These are phyloP conservation scores for Siniperca knerii DNA, from an alignment of 2,113 vertebrate species.

Conservation along the genomic window DNA sequence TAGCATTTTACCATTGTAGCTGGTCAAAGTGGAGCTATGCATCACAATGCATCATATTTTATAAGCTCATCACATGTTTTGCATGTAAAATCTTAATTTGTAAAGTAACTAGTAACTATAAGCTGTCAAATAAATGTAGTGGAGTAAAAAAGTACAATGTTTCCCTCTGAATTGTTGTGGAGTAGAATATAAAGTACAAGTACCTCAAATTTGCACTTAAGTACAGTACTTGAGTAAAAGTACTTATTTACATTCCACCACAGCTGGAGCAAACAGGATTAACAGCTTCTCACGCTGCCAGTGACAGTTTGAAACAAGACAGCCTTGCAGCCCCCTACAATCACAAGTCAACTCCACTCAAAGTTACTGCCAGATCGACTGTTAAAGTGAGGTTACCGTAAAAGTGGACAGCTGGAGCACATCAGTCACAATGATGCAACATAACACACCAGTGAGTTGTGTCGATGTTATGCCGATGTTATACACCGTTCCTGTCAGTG, in stretches of 20 bases:
- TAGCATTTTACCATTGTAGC: neutral
- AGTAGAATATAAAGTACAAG: neutral
- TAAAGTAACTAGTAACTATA: too few species aligned
- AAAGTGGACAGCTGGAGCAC: conserved; percentile 63
- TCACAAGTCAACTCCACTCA: conserved; percentile 37
- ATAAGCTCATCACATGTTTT: neutral
- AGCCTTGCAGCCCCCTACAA: conserved; percentile 28
- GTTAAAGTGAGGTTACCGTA: conserved; percentile 30
- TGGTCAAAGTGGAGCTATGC: neutral
- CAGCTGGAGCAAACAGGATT: conserved; percentile 49
- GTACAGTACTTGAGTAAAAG: conserved; percentile 7
- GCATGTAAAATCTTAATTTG: neutral
- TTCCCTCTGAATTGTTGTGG: neutral
- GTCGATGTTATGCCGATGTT: conserved; percentile 19
- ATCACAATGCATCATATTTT: neutral
- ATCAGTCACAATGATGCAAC: conserved; percentile 55
- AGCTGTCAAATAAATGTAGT: neutral
- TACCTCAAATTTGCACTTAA: neutral
- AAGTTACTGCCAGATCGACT: neutral
- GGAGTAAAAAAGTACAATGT: neutral
- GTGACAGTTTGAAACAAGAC: conserved; percentile 43
- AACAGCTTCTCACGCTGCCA: conserved; percentile 48
- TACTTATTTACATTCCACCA: conserved; percentile 18
- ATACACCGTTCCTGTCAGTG: conserved; percentile 58
- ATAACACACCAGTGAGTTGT: conserved; percentile 18